Percentiles rank a stretch among this genome's conserved stretches.
Conservation (phyloP, 2,113 vertebrate species). For the Cairina moschata region DNA sequence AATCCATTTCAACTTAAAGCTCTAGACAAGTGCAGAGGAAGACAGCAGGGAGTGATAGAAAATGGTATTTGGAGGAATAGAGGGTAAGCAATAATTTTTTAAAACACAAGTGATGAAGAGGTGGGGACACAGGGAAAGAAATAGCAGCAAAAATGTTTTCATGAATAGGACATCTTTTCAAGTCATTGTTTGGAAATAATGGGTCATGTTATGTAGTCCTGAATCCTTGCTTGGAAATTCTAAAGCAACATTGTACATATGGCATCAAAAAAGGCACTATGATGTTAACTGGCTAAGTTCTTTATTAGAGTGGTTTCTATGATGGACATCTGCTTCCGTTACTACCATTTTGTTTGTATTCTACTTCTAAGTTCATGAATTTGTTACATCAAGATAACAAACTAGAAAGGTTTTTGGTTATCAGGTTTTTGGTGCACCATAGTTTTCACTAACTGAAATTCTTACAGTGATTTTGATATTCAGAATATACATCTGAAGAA, state of each 20-base stretch:
- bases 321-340: background rate
- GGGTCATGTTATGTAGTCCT: background rate
- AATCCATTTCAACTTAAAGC: conserved; percentile 33
- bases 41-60: conserved; percentile 39
- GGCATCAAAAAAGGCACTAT: background rate
- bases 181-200: background rate
- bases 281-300: background rate
- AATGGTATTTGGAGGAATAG: background rate
- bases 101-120: background rate
- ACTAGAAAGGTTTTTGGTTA: background rate
- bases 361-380: background rate
- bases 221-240: background rate
- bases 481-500: background rate
- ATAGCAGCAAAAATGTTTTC: conserved; percentile 16
- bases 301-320: background rate
- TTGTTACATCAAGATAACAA: background rate
- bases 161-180: background rate
- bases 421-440: background rate
- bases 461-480: background rate
- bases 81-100: conserved; percentile 42
- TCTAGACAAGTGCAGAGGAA: conserved; percentile 16
- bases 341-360: background rate
- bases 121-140: background rate
- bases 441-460: background rate
- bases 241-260: background rate